Base-by-base conservation (phyloP, 2,888 invertebrate species). In the Mythimna lalbum region DNA sequence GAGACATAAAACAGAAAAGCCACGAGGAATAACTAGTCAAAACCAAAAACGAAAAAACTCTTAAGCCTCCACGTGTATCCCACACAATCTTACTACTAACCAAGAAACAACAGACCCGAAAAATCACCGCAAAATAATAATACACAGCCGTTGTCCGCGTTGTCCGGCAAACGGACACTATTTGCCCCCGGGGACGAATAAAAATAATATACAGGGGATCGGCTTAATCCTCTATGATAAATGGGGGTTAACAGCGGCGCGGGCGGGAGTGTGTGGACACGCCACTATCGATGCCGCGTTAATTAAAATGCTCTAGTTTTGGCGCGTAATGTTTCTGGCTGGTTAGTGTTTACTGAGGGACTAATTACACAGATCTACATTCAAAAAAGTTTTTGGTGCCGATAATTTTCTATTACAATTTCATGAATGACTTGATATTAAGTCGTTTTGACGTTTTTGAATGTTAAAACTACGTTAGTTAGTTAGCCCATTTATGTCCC, bases 121-220 rank as follows among this genome's bases (percentile, higher is more conserved):
- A 78, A 80, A 80, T 80, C 77, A 80, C 73, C 72, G 63, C 79
- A 56, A 80, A 67, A 79, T 80, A 76, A 80, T 76, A 80, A 76
- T 69, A 79, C 80, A 80, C 77, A 80, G 57, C 73, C 68, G 80
- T 76, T 76, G 78, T 83, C 85, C 79, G 69, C 80, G 67, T 65
- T 76, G 78, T 83, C 85, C 79, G 69, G 82, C 84, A 88, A 90
- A 91, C 88, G 89, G 88, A 88, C 88, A 90, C 87, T 90, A 92
- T 91, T 88, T 88, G 85, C 87, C 93, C 90, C 90, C 67, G 74
- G 89, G 91, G 93, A 88, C 86, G 84, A 92, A 92, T 93, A 92
- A 91, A 92, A 93, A 92, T 93, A 93, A 93, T 91, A 91, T 92
- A 93, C 90, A 90, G 89, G 84, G 89, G 90, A 92, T 93, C 89